These are phyloP conservation scores for Notospermus geniculatus DNA, from an alignment of 1,140 invertebrate genomes.

Conservation along the genomic window DNA sequence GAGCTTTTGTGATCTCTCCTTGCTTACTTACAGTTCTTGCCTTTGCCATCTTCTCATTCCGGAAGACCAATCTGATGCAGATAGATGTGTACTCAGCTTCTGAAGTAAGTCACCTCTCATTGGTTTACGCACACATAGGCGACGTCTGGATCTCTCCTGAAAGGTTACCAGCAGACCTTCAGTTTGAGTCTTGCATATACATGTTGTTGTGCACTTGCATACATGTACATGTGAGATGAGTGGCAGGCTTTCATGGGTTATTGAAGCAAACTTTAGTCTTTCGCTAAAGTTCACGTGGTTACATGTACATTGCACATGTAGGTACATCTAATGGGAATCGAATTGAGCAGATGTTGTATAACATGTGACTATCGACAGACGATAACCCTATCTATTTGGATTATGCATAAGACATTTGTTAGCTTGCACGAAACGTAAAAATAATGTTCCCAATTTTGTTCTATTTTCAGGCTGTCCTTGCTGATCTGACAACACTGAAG, in stretches of 20 bases:
- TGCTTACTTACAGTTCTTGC: constrained; percentile 66
- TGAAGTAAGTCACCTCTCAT: constrained; percentile 61
- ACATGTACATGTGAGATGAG: background rate
- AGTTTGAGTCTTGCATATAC: background rate
- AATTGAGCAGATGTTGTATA: too few species aligned
- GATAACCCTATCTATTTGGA: too few species aligned
- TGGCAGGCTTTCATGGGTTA: background rate
- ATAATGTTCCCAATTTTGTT: background rate
- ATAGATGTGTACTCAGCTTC: constrained; percentile 79
- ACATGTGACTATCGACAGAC: too few species aligned
- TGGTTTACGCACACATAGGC: background rate
- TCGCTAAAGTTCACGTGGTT: background rate
- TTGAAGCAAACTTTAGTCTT: background rate
- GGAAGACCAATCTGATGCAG: constrained; percentile 88
- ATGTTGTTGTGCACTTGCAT: background rate
- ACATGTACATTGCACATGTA: too few species aligned
- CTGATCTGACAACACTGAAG: constrained; percentile 84
- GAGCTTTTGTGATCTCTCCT: background rate
- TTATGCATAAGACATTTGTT: background rate
- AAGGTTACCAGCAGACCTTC: too few species aligned
- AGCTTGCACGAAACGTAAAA: background rate
- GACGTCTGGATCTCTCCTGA: too few species aligned
- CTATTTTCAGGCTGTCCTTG: constrained; percentile 72
- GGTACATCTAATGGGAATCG: too few species aligned
- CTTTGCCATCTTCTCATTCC: constrained; percentile 84